Evolutionary conservation across 1,140 invertebrate species (phyloP), one percentile per base, ranked within the genome.

Genomic region (Thaumetopoea pityocampa): DNA sequence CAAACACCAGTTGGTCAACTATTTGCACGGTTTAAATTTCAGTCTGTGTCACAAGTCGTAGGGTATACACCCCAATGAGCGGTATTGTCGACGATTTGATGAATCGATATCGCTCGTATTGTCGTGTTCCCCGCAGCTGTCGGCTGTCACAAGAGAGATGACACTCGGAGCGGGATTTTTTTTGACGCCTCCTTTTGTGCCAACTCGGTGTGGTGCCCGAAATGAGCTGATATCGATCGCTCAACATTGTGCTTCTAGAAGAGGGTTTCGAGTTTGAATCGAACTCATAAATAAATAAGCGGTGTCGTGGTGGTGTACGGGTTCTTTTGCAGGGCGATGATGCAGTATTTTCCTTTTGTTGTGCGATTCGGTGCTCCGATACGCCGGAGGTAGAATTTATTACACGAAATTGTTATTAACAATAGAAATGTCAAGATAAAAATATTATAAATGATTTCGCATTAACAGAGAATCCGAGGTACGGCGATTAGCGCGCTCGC

Each of bases 251-350:
- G 55, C 62, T 54, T 51, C 50, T 58, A 36, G 66, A 65, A 62
- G 72, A 69, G 72, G 69, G 67, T 69, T 48, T 67, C 40, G 47
- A 56, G 63, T 58, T 64, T 74, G 77, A 71, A 78, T 76, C 71
- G 72, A 67, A 63, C 69, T 77, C 72, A 78, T 81, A 81, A 81
- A 81, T 81, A 81, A 78, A 78, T 78, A 78, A 78, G 73, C 71
- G 48, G 62, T 77, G 67, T 78, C 66, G 72, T 69, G 67, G 71
- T 57, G n/a, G 69, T 80, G 72, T 78, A 61, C 57, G 42, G n/a
- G 57, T 59, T 66, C 73, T 70, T 57, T 79, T 69, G 53, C 63
- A 49, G 16, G 56, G 55, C 51, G 63, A 64, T 71, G 64, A 69
- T 69, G 62, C 73, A 72, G 63, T 59, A 55, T 48, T 57, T 66